These are phyloP conservation scores for Amorpha juglandis DNA, from an alignment of 2,888 invertebrate genomes.

Conservation along the genomic window DNA sequence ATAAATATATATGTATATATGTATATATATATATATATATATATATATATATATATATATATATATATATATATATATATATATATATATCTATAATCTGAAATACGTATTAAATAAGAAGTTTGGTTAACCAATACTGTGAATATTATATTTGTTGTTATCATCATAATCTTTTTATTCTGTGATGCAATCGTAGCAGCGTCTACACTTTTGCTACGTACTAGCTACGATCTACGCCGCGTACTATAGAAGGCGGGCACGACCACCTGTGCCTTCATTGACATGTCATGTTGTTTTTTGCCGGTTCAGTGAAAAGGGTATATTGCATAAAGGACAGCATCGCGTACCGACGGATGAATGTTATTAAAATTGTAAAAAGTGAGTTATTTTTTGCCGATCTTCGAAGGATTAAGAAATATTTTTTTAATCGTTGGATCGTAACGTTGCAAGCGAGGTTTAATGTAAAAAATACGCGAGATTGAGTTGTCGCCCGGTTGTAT, in stretches of 20 bases:
- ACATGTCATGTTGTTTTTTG: slow-evolving; percentile 5
- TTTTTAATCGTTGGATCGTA: neutral
- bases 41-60: no score
- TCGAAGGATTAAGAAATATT: slow-evolving; percentile 13
- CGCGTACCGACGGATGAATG: neutral
- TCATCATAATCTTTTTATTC: neutral
- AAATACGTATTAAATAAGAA: no score
- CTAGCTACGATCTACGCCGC: slow-evolving; percentile 21
- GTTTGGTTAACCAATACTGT: no score
- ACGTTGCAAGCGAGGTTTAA: slow-evolving; percentile 1
- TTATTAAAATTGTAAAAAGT: slow-evolving; percentile 3
- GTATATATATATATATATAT: no score
- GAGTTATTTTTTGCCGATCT: neutral
- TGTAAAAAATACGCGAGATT: slow-evolving; percentile 3
- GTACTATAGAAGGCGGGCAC: neutral
- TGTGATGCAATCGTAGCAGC: slow-evolving; percentile 25
- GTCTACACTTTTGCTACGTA: slow-evolving; percentile 43
- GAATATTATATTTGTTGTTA: no score
- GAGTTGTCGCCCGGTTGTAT: neutral
- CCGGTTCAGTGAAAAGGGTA: neutral
- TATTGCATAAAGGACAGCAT: neutral
- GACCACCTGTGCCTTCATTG: neutral
- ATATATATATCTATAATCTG: no score
- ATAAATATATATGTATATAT: no score
- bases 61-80: no score